Evolutionary conservation across 2,113 vertebrate species (phyloP).

Genomic region (Apteryx mantelli): DNA sequence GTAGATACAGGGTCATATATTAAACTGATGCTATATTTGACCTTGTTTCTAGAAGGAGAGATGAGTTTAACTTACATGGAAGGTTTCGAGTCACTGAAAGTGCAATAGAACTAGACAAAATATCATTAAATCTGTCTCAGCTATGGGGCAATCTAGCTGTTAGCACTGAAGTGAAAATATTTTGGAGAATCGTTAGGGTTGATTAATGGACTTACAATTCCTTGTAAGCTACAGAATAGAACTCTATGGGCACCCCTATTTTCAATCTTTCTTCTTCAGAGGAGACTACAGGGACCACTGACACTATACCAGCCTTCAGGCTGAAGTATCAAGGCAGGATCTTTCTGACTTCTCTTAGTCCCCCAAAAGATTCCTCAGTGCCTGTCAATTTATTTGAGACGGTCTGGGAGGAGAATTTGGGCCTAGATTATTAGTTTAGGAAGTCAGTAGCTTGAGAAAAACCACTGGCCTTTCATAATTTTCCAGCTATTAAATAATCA

Average conservation of each 20-base stretch:
- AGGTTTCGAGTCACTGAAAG: conserved; percentile 27
- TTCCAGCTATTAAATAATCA: neutral
- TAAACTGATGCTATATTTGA: conserved; percentile 18
- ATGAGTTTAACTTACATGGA: conserved; percentile 37
- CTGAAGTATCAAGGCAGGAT: neutral
- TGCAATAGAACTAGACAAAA: conserved; percentile 22
- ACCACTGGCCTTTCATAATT: neutral
- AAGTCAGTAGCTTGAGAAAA: neutral
- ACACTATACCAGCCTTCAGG: neutral
- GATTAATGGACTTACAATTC: neutral
- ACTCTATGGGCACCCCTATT: neutral
- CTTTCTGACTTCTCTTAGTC: neutral
- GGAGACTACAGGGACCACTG: neutral
- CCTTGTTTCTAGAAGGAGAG: conserved; percentile 42
- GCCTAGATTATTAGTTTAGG: neutral
- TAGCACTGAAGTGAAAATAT: neutral
- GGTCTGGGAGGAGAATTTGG: neutral
- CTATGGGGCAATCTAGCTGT: neutral
- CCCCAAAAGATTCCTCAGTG: neutral
- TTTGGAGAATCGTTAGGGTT: neutral
- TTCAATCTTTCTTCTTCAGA: neutral
- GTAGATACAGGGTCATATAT: neutral
- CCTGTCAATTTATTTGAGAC: neutral
- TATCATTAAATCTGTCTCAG: neutral
- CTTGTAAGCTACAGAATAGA: neutral